Percentiles rank a stretch among this genome's conserved stretches.
Evolutionary conservation across 53 echinoderm and acorn worm genomes (phyloP).

Genomic region (Actinopyga echinites): DNA sequence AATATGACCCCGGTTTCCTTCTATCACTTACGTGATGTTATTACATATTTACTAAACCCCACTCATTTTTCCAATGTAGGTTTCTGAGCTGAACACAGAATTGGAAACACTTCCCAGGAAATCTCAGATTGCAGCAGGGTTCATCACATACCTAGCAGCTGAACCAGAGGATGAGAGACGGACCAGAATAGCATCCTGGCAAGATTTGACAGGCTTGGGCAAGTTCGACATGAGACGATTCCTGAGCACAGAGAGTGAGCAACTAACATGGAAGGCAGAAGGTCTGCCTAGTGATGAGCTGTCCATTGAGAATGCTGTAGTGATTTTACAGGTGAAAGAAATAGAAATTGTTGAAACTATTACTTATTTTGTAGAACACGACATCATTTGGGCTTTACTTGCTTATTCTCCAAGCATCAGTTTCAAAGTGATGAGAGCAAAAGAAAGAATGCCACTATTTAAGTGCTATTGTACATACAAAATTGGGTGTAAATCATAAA

Average conservation of each 20-base stretch:
- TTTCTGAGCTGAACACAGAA: slow-evolving; percentile 86
- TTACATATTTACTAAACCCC: too few species aligned
- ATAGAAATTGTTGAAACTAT: background rate
- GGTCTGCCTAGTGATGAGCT: slow-evolving; percentile 91
- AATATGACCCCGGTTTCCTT: too few species aligned
- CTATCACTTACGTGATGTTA: too few species aligned
- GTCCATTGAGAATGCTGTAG: slow-evolving; percentile 95
- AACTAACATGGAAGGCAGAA: slow-evolving; percentile 98
- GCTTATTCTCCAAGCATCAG: background rate
- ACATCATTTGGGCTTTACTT: background rate
- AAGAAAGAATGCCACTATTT: too few species aligned
- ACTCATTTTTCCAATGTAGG: slow-evolving; percentile 35
- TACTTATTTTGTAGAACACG: background rate
- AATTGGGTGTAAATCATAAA: too few species aligned
- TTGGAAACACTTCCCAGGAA: slow-evolving; percentile 94
- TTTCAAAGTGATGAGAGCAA: too few species aligned
- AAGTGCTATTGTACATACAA: too few species aligned
- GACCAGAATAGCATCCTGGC: slow-evolving; percentile 62
- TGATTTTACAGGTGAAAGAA: slow-evolving; percentile 83
- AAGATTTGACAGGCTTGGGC: slow-evolving; percentile 60
- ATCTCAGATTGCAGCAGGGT: slow-evolving; percentile 92
- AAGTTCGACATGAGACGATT: slow-evolving; percentile 87
- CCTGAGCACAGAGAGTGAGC: slow-evolving; percentile 96
- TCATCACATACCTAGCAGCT: slow-evolving; percentile 95
- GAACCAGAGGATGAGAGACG: slow-evolving; percentile 89